Base-by-base conservation (phyloP, 2,113 vertebrate genomes). In the Passerina amoena region DNA sequence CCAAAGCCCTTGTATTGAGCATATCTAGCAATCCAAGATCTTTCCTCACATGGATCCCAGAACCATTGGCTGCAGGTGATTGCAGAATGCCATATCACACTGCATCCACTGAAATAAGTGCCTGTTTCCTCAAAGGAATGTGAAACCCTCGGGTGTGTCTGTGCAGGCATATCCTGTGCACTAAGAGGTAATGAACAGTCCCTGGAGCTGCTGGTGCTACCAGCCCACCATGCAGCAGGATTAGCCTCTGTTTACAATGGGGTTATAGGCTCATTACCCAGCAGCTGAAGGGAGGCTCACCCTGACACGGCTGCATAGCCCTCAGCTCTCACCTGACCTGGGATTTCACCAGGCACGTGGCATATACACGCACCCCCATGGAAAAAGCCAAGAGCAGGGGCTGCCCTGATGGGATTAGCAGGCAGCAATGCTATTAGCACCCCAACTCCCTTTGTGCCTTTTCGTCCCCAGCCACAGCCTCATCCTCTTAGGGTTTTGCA, bases 331-430 rank as follows among this genome's bases (percentile, higher is more conserved):
- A 47, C 2, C 3, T 8, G 1, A 12, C 42, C 47, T 20, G 33
- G 23, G 42, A 38, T 71, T 54, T 68, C 35, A n/a, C 61, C 61
- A 31, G 0, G 1, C 33, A 38, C 0, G 1, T 4, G 31, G 12
- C 2, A 7, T 4, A 22, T 6, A 35, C 0, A 5, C 5, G 57
- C 27, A 21, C 4, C 5, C 14, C 21, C 38, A 30, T n/a, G 31
- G 11, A 30, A 38, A 60, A 85, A 68, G 12, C 0, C 17, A 50
- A 57, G 48, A 30, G 33, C 8, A 42, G 50, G 19, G 24, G 48
- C 80, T 86, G 72, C 28, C 61, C n/a, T 27, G 17, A 23, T 23
- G 28, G 3, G 1, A 51, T 38, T 4, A 68, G 22, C 24, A 42
- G 44, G 27, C 42, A 75, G 19, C 8, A 28, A 45, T 3, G 23